Evolutionary conservation across 1,140 invertebrate species (phyloP).

Genomic region (Heliconius eleuchia): DNA sequence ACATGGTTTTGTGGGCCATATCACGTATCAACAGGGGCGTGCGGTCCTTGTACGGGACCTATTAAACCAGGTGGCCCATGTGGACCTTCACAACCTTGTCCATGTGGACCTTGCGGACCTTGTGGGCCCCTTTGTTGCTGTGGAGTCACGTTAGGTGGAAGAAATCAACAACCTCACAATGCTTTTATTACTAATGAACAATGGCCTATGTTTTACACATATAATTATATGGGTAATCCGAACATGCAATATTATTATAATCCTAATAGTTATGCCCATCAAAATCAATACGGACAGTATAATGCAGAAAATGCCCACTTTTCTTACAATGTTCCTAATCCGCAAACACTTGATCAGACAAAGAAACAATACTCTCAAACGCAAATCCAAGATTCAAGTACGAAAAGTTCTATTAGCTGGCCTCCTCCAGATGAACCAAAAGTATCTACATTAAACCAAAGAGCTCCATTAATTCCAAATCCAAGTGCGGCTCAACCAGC

Average conservation of each 20-base stretch:
- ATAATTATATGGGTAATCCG: conserved; percentile 17
- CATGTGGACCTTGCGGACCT: conserved; percentile 35
- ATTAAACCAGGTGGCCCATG: conserved; percentile 35
- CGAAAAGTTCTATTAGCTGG: conserved; percentile 18
- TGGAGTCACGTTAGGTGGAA: conserved; percentile 27
- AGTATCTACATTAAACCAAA: conserved; percentile 9
- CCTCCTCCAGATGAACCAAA: conserved; percentile 15
- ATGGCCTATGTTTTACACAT: conserved; percentile 3
- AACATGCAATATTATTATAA: conserved; percentile 12
- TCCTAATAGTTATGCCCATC: not conserved
- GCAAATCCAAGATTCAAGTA: conserved; percentile 4
- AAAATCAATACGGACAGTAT: conserved; percentile 19
- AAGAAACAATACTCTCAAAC: conserved; percentile 21
- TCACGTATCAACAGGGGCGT: conserved; percentile 34
- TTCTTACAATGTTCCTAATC: conserved; percentile 21
- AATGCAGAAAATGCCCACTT: conserved; percentile 2
- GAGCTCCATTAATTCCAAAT: not conserved
- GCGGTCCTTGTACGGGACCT: conserved; percentile 39
- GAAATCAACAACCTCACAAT: not conserved
- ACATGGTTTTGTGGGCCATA: conserved; percentile 67
- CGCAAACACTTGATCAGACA: not conserved
- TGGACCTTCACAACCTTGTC: conserved; percentile 35
- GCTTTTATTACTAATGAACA: not conserved
- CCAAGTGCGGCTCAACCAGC: not conserved
- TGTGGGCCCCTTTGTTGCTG: conserved; percentile 35